Evolutionary conservation across 2,113 vertebrate species (phyloP).

Genomic region (Lates calcarifer): DNA sequence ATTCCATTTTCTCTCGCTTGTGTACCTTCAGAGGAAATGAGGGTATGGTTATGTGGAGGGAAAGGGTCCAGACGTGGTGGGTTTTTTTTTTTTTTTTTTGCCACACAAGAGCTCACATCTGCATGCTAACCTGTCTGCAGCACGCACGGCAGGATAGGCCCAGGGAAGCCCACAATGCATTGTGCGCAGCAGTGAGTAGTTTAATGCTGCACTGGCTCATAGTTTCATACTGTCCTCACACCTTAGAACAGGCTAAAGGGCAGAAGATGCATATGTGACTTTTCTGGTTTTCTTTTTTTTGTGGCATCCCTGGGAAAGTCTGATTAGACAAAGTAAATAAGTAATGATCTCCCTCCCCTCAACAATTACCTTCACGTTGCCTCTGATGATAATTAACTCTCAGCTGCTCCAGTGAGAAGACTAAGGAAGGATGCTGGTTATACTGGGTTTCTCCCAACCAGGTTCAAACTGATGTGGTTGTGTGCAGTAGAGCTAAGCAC

Average conservation of each 20-base stretch:
- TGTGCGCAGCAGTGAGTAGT: conserved; percentile 2
- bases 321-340: conserved; percentile 61
- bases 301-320: conserved; percentile 48
- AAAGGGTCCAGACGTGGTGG: conserved; percentile 35
- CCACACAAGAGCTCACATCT: conserved; percentile 50
- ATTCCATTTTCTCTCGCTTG: conserved; percentile 40
- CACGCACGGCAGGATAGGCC: background rate
- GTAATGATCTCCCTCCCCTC: conserved; percentile 60
- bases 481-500: background rate
- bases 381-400: conserved; percentile 43
- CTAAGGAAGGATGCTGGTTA: background rate
- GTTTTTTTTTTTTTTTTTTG: conserved; percentile 3
- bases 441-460: conserved; percentile 9
- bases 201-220: conserved; percentile 5
- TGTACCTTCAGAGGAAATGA: conserved; percentile 72
- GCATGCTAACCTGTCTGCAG: conserved; percentile 13
- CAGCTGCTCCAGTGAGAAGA: conserved; percentile 25
- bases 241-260: background rate
- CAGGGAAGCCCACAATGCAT: conserved; percentile 33
- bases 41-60: conserved; percentile 59
- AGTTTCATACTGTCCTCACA: conserved; percentile 14
- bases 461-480: background rate
- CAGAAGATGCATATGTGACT: background rate
- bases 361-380: conserved; percentile 57
- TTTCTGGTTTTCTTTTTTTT: conserved; percentile 8